Conservation (phyloP, 2,888 invertebrate genomes). For the Callimorpha dominula region DNA sequence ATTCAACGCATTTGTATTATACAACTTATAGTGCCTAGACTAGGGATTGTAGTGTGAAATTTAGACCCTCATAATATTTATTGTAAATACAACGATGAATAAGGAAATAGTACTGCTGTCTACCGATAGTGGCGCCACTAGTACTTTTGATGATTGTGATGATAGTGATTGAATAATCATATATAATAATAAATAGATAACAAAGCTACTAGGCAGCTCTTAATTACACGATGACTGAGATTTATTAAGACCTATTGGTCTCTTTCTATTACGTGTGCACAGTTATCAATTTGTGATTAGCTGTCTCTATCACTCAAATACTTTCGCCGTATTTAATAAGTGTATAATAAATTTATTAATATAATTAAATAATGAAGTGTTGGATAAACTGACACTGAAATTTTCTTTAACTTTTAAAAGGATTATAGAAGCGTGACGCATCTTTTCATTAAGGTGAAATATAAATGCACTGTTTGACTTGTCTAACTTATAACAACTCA, state of each 20-base stretch:
- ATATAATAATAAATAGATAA: neutral
- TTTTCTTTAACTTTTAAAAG: neutral
- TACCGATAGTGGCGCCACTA: neutral
- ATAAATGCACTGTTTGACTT: neutral
- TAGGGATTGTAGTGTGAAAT: slow-evolving; percentile 30
- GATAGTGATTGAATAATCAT: neutral
- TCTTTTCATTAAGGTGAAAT: neutral
- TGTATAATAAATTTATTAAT: too few relatives aligned
- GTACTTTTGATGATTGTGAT: neutral
- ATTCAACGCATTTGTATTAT: slow-evolving; percentile 28
- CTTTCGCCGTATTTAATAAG: neutral
- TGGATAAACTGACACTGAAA: too few relatives aligned
- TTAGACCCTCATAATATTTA: slow-evolving; percentile 25
- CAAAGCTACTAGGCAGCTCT: neutral
- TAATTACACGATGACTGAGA: neutral
- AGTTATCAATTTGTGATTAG: neutral
- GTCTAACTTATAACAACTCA: neutral
- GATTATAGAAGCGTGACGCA: neutral
- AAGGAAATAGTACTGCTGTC: neutral
- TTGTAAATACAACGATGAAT: slow-evolving; percentile 35
- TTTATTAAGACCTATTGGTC: neutral
- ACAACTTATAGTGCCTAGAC: slow-evolving; percentile 52
- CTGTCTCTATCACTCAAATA: neutral
- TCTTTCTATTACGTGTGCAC: neutral
- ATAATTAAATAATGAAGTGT: too few relatives aligned